Percentiles rank a stretch among this genome's conserved stretches.
phyloP scores from a whole-genome alignment of 2,113 vertebrate species.

The Leucopsar rothschildi region DNA sequence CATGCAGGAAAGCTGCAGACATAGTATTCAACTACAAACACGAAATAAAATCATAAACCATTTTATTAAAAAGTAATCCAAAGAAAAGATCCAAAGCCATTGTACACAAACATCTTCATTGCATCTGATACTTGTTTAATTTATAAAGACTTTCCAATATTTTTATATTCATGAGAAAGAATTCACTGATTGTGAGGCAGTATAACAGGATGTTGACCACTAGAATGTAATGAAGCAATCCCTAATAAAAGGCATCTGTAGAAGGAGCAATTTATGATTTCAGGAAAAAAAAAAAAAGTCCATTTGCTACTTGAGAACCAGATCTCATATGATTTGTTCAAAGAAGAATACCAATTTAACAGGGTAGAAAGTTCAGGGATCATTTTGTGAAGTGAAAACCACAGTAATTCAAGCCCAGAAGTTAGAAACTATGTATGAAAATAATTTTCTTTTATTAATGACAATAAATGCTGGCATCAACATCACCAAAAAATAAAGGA shows the following conservation, averaged over 20 bases:
- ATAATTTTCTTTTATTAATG: background rate
- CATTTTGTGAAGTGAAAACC: background rate
- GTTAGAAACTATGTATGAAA: background rate
- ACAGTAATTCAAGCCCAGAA: background rate
- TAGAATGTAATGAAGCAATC: conserved; percentile 35
- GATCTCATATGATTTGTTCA: background rate
- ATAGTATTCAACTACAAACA: background rate
- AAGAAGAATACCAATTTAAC: background rate
- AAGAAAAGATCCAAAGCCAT: background rate
- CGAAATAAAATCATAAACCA: background rate
- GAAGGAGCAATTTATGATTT: background rate
- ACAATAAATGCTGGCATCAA: background rate
- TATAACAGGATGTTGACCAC: background rate
- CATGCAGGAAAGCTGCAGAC: background rate
- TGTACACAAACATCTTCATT: background rate
- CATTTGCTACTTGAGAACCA: background rate
- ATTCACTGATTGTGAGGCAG: background rate
- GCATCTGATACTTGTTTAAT: background rate
- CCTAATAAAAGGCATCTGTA: background rate
- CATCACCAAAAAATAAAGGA: background rate
- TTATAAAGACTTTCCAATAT: background rate
- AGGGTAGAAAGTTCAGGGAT: background rate
- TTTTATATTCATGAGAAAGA: background rate
- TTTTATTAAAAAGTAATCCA: background rate
- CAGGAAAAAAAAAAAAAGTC: background rate